phyloP scores from a whole-genome alignment of 2,797 vertebrate genomes.

The Mionectes olivaceus region DNA sequence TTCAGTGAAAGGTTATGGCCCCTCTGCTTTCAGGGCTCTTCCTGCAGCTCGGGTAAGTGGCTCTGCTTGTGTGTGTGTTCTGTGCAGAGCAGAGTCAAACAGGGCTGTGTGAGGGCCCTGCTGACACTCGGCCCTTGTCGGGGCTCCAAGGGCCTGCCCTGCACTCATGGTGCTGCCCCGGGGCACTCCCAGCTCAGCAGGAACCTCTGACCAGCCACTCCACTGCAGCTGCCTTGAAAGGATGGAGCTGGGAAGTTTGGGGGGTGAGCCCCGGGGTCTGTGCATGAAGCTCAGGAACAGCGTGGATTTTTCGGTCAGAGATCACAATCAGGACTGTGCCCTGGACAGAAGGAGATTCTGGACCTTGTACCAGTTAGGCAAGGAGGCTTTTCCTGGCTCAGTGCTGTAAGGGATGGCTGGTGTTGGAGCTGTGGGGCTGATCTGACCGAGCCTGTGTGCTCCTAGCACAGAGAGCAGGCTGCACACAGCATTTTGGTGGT shows the following conservation, averaged over 20 bases:
- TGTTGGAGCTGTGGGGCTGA: background rate
- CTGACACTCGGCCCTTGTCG: background rate
- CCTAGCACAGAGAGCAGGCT: background rate
- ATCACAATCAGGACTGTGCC: background rate
- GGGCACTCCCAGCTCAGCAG: background rate
- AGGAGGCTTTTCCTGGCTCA: background rate
- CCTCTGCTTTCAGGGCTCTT: background rate
- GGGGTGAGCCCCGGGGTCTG: background rate
- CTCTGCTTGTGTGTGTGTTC: background rate
- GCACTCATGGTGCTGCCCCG: rapidly evolving
- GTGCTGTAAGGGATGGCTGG: background rate
- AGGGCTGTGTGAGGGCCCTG: background rate
- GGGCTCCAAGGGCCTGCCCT: background rate
- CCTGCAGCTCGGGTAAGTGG: background rate
- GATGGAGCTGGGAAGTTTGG: rapidly evolving
- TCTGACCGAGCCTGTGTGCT: background rate
- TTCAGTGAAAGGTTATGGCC: slow-evolving; percentile 16
- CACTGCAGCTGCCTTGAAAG: background rate
- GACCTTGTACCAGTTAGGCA: rapidly evolving
- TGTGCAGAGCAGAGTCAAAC: background rate
- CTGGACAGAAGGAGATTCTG: background rate
- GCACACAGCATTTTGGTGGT: background rate
- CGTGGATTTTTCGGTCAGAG: background rate
- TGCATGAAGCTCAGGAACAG: background rate
- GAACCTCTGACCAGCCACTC: background rate